Base-by-base conservation (phyloP, 2,888 invertebrate species). In the Nomada fucata region DNA sequence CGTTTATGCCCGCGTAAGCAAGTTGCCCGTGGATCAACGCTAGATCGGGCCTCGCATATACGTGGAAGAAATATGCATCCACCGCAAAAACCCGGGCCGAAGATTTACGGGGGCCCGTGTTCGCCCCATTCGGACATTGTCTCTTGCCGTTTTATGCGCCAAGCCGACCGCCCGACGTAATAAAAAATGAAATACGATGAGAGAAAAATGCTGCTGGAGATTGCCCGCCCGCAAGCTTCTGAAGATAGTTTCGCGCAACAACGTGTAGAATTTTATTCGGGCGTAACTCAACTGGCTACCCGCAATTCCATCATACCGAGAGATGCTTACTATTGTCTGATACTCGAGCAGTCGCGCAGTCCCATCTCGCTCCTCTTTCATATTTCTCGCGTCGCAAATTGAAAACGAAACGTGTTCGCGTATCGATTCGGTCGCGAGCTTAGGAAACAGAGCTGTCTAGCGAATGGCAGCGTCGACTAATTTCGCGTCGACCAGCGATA, bases 51-150 rank as follows among this genome's bases (percentile, higher is more conserved):
- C 75, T 60, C 82, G 63, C 42, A 59, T 36, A 36, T 36, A 36
- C 81, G 20, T 15, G 44, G 64, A 79, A 73, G 82, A 81, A 83
- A 75, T 82, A 76, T 68, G 79, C 76, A 77, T 77, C 64, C 68
- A 53, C 50, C 42, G 71, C 52, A 67, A 52, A 42, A 69, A 76
- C 79, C 64, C 13, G 75, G 50, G 36, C n/a, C 29, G 23, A 73
- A 84, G 83, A 84, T 84, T 84, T 85, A 84, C 82, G 60, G 29
- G 44, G 13, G 15, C 57, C 64, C 69, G 2, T 52, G 53, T 64
- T 72, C 76, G 20, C 61, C 60, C 53, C 36, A 65, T 82, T 69
- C 67, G 71, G 69, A 57, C 78, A 80, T 72, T 64, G 76, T 79
- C 76, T 79, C 74, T 29, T 20, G 53, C 71, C 72, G 72, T 50